Conservation (phyloP, 92 coral and sea anemone genomes). For the Umimayanthus chanpuru region DNA sequence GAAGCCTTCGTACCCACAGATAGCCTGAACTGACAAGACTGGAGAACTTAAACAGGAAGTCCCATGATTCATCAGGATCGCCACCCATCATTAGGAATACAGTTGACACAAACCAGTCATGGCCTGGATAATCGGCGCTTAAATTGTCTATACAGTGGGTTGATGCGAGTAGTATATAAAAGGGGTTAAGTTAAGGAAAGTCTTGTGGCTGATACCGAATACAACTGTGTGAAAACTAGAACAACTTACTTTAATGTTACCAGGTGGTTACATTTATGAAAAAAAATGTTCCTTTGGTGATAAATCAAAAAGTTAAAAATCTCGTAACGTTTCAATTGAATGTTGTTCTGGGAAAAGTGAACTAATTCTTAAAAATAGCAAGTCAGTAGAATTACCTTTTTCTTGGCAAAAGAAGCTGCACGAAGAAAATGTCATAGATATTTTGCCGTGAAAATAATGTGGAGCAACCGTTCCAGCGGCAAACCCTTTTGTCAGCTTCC, state of each 20-base stretch:
- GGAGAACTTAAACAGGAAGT: slow-evolving; percentile 92
- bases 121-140: slow-evolving; percentile 90
- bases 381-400: too few relatives aligned
- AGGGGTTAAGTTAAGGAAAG: slow-evolving; percentile 18
- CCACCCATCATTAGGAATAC: slow-evolving; percentile 96
- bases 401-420: too few relatives aligned
- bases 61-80: slow-evolving; percentile 86
- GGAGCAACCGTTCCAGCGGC: not conserved
- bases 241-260: too few relatives aligned
- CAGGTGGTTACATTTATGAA: too few relatives aligned
- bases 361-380: too few relatives aligned
- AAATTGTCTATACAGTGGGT: slow-evolving; percentile 62
- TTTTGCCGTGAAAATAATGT: not conserved
- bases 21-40: slow-evolving; percentile 97
- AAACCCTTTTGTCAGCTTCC: not conserved
- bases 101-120: slow-evolving; percentile 99
- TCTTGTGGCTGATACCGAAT: not conserved
- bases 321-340: too few relatives aligned
- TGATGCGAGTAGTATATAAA: not conserved
- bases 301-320: too few relatives aligned
- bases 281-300: too few relatives aligned
- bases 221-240: too few relatives aligned
- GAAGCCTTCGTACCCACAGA: slow-evolving; percentile 96
- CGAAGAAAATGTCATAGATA: too few relatives aligned
- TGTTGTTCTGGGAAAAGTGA: too few relatives aligned